A percentile compares a stretch with the other conserved stretches of the same genome.
phyloP scores from a whole-genome alignment of 2,797 vertebrate genomes.

The Moxostoma hubbsi region DNA sequence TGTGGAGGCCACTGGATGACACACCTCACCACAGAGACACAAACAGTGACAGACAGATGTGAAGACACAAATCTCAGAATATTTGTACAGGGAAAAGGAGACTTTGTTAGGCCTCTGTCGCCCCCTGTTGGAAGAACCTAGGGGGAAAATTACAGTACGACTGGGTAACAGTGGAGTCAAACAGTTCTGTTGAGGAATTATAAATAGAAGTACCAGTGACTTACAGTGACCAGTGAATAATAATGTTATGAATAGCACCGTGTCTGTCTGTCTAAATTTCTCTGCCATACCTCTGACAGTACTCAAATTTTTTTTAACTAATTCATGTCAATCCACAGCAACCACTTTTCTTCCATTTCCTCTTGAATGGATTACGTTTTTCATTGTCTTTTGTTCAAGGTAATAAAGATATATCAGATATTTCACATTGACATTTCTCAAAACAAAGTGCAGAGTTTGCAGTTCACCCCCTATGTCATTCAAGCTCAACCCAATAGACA shows the following conservation, averaged over 20 bases:
- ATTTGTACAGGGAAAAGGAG: background rate
- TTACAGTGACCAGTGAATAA: too few relatives aligned
- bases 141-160: constrained; percentile 6
- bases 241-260: background rate
- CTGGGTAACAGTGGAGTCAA: background rate
- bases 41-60: constrained; percentile 29
- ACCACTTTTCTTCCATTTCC: background rate
- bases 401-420: constrained; percentile 59
- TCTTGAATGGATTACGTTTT: background rate
- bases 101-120: constrained; percentile 55
- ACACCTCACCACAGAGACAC: constrained; percentile 11
- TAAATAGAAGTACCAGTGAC: background rate
- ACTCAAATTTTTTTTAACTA: background rate
- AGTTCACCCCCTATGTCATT: constrained; percentile 56
- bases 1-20: constrained; percentile 31
- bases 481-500: constrained; percentile 49
- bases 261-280: background rate
- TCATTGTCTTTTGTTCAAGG: constrained; percentile 48
- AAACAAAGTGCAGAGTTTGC: constrained; percentile 59
- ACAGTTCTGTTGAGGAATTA: background rate
- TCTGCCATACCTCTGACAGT: too few relatives aligned
- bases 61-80: constrained; percentile 27
- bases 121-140: constrained; percentile 55
- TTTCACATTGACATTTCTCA: constrained; percentile 63
- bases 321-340: background rate